Evolutionary conservation across 2,888 invertebrate genomes (phyloP).

Genomic region (Trachelus troglodyta): DNA sequence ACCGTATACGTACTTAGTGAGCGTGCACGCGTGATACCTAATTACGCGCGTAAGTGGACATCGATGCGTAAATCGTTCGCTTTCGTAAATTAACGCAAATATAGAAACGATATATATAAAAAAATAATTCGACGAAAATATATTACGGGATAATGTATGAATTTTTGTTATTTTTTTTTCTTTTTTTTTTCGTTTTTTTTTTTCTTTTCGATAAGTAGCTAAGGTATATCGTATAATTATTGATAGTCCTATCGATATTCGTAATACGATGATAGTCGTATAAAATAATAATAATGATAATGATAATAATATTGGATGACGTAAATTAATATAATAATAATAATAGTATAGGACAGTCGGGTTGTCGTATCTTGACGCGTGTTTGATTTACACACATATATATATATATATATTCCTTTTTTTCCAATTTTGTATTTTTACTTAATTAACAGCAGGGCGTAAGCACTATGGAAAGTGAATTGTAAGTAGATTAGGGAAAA

Average conservation of each 20-base stretch:
- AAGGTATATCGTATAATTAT: constrained; percentile 8
- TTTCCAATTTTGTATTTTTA: neutral
- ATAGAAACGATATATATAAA: constrained; percentile 30
- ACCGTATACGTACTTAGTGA: no score
- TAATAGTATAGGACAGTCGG: constrained; percentile 34
- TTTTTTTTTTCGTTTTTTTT: neutral
- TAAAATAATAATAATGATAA: constrained; percentile 28
- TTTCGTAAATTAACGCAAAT: constrained; percentile 2
- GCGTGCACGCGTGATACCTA: no score
- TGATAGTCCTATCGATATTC: constrained; percentile 24
- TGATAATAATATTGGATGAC: constrained; percentile 15
- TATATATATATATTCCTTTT: constrained; percentile 14
- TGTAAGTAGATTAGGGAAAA: no score
- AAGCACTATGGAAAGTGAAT: no score
- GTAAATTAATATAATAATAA: constrained; percentile 21
- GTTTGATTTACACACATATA: constrained; percentile 26
- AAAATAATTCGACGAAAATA: constrained; percentile 40
- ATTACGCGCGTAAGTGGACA: no score
- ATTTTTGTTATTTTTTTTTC: constrained; percentile 17
- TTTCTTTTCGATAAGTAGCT: neutral
- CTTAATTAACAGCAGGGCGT: no score
- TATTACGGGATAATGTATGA: constrained; percentile 44
- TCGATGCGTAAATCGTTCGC: no score
- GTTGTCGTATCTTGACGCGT: constrained; percentile 28
- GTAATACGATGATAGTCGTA: constrained; percentile 33